phyloP scores from a whole-genome alignment of 2,888 invertebrate genomes.

The Gonocerus acuteangulatus region DNA sequence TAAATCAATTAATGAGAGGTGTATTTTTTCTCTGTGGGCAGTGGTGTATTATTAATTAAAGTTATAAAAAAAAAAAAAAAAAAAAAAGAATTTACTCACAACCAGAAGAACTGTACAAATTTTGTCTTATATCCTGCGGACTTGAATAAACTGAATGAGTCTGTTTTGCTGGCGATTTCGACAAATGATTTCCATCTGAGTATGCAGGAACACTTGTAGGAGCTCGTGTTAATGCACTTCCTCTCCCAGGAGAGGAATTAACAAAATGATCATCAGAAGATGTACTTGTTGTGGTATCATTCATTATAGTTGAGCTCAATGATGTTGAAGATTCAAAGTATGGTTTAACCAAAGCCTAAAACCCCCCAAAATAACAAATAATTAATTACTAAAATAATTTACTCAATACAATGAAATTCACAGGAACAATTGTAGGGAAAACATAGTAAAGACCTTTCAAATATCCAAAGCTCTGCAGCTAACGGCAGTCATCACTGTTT shows the following conservation, averaged over 20 bases:
- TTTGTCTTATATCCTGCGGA: conserved; percentile 25
- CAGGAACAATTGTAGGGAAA: too few species aligned
- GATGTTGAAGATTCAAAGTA: conserved; percentile 47
- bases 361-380: conserved; percentile 27
- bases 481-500: too few species aligned
- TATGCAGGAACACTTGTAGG: conserved; percentile 41
- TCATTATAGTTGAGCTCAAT: conserved; percentile 44
- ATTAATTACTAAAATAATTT: background rate
- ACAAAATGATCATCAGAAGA: conserved; percentile 11
- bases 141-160: conserved; percentile 31
- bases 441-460: too few species aligned
- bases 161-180: conserved; percentile 27
- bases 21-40: too few species aligned
- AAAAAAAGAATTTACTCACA: conserved; percentile 6
- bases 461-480: too few species aligned
- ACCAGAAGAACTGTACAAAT: conserved; percentile 11
- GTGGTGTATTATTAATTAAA: too few species aligned
- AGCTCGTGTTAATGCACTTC: conserved; percentile 18
- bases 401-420: too few species aligned
- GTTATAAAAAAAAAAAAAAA: conserved; percentile 34
- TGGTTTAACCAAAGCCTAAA: conserved; percentile 47
- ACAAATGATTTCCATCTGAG: conserved; percentile 45
- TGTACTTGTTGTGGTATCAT: conserved; percentile 40
- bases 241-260: conserved; percentile 23
- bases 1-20: too few species aligned